These are phyloP conservation scores for Copidosoma aretas DNA, from an alignment of 2,888 invertebrate species.

Conservation along the genomic window DNA sequence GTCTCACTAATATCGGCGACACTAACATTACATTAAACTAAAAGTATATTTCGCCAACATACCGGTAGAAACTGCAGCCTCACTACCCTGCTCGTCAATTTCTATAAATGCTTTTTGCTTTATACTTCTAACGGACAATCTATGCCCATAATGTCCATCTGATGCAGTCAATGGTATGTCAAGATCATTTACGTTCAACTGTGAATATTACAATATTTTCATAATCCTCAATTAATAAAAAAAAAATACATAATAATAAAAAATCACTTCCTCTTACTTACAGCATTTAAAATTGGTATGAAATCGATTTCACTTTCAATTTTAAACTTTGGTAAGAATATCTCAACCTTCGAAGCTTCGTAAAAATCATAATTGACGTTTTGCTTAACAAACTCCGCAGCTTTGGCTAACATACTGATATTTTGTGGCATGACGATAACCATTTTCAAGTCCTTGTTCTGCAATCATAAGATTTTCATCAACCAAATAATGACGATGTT, in stretches of 20 bases:
- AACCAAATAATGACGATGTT: too few species aligned
- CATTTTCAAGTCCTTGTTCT: constrained; percentile 74
- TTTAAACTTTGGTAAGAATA: too few species aligned
- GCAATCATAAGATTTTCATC: neutral
- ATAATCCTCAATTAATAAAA: neutral
- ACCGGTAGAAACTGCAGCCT: constrained; percentile 56
- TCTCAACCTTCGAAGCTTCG: too few species aligned
- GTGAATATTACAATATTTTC: constrained; percentile 55
- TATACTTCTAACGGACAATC: constrained; percentile 72
- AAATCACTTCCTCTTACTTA: too few species aligned
- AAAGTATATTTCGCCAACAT: constrained; percentile 13
- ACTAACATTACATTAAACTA: too few species aligned
- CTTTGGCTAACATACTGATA: constrained; percentile 72
- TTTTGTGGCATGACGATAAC: constrained; percentile 76
- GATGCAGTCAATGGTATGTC: constrained; percentile 68
- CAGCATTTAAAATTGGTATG: too few species aligned
- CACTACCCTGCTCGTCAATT: constrained; percentile 87
- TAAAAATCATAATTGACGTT: too few species aligned
- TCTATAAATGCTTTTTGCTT: constrained; percentile 86
- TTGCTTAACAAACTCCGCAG: too few species aligned
- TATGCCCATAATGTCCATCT: constrained; percentile 68
- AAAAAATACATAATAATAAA: too few species aligned
- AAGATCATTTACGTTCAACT: constrained; percentile 66
- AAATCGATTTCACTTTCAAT: too few species aligned
- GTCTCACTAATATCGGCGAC: neutral